These are phyloP conservation scores for Bos taurus DNA, from an alignment of 2,113 vertebrate genomes.

Conservation along the genomic window ARS-UCD2.0 NC_037348.1:66060501-66061000, in stretches of 20 bases:
- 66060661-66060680: fast-evolving
- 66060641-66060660: fast-evolving
- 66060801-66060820: neutral
- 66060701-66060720: neutral
- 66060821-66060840: neutral
- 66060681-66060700: neutral
- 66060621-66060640: fast-evolving
- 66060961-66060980: fast-evolving
- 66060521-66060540: neutral
- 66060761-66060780: fast-evolving
- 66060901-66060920: neutral
- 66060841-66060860: fast-evolving
- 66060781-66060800: no score
- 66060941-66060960: fast-evolving
- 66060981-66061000: fast-evolving
- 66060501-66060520: neutral
- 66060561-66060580: neutral
- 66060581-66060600: fast-evolving
- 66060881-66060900: fast-evolving
- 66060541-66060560: no score
- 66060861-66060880: no score
- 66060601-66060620: neutral
- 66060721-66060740: neutral
- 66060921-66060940: fast-evolving
- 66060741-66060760: neutral